A percentile compares a stretch with the other conserved stretches of the same genome.
Conservation (phyloP, 2,888 invertebrate genomes). For the Pristionchus japonicus region DNA sequence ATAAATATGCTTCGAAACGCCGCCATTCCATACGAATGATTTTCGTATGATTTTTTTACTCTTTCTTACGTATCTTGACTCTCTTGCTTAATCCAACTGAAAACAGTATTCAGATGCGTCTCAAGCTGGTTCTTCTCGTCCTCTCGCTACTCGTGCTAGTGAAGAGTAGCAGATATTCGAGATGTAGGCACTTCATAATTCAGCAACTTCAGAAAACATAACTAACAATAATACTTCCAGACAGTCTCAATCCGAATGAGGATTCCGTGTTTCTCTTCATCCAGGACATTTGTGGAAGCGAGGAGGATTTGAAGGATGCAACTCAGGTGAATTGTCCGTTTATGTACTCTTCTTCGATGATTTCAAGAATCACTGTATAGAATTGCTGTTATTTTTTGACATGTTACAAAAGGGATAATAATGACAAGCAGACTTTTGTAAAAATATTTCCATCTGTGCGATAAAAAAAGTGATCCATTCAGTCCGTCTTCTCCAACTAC, state of each 20-base stretch:
- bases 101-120: constrained; percentile 9
- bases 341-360: not conserved
- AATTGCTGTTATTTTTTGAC: too few relatives aligned
- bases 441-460: too few relatives aligned
- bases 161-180: not conserved
- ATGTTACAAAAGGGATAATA: too few relatives aligned
- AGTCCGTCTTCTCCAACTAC: not conserved
- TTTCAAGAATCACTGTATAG: not conserved
- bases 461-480: too few relatives aligned
- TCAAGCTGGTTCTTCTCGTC: not conserved
- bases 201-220: not conserved
- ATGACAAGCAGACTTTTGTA: too few relatives aligned
- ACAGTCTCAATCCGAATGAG: not conserved
- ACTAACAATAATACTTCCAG: not conserved
- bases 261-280: constrained; percentile 6
- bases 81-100: too few relatives aligned
- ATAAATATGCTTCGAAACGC: not conserved
- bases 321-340: not conserved
- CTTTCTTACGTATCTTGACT: too few relatives aligned
- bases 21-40: too few relatives aligned
- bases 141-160: not conserved
- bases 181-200: not conserved
- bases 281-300: constrained; percentile 20
- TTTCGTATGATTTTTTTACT: too few relatives aligned
- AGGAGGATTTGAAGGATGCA: not conserved